Evolutionary conservation across 2,888 invertebrate species (phyloP), one percentile per base, ranked within the genome.

Genomic region (Diplolepis rosae): DNA sequence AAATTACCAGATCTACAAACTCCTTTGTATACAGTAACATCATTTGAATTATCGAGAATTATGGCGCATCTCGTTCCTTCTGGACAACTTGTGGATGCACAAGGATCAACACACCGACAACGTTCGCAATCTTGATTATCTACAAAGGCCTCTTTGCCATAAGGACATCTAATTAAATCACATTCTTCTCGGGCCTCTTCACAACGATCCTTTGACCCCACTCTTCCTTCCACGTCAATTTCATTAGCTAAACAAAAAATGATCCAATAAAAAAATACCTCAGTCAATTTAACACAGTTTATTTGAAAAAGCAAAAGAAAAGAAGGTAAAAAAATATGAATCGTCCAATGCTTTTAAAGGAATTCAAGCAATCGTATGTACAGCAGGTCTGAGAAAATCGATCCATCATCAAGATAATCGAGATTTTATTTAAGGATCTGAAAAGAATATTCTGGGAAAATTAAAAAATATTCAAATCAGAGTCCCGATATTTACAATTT

Each of bases 81-180:
- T 0, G 91, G 90, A 82, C 96, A 96, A 7, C 84, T 75, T 68
- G 91, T 87, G 7, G 86, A 86, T 39, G 90, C 90, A 84, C 97
- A 97, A 0, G 96, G 96, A 89, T 96, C 92, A 65, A 92, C 90
- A 82, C 95, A 95, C 35, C 91, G 90, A 88, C 96, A 97, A 42
- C 92, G 91, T 75, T 92, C 92, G 87, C 96, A 96, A 50, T 93
- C 92, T 51, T 91, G 85, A 66, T 89, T 82, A 82, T 92, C 92
- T 0, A 92, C 90, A 76, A 90, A 92, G 24, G 93, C 91, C 70
- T 93, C 92, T 1, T 93, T 89, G 6, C 95, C 96, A 83, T 94
- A 94, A 4, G 93, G 92, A 88, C 96, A 97, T 11, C 91, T 91
- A 15, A 94, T 85, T 0, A 89, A 87, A 0, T 88, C 88, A 83